These are phyloP conservation scores for Mycteria americana DNA, from an alignment of 2,797 vertebrate genomes.

Conservation along the genomic window DNA sequence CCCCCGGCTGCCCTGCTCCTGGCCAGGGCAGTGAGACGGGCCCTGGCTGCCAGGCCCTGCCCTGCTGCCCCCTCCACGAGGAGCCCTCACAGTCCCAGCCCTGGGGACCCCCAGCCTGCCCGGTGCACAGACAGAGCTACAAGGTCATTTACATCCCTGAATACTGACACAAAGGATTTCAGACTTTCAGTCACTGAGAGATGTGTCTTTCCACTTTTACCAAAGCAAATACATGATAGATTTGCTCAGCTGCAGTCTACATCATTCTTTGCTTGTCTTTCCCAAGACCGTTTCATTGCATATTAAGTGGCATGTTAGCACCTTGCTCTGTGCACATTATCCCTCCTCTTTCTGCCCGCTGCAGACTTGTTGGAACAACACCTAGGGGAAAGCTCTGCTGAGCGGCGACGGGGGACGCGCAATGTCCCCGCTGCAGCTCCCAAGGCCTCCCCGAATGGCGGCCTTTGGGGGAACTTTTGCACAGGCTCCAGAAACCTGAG, in stretches of 20 bases:
- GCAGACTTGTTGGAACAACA: background rate
- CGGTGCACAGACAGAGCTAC: too few species aligned
- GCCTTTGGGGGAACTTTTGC: background rate
- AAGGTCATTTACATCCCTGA: background rate
- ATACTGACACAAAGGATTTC: background rate
- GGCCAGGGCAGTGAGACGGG: background rate
- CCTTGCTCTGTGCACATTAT: background rate
- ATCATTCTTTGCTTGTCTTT: background rate
- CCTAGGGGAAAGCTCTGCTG: background rate
- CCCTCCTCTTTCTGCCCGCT: background rate
- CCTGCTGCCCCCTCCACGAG: too few species aligned
- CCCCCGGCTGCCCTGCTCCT: background rate
- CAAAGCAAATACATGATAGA: background rate
- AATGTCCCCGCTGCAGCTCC: background rate
- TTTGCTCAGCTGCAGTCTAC: background rate
- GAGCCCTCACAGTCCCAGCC: too few species aligned
- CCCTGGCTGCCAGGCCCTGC: too few species aligned
- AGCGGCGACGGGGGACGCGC: fast-evolving
- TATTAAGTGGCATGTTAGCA: background rate
- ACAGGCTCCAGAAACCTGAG: background rate
- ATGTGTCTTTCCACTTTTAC: background rate
- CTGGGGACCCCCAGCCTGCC: background rate
- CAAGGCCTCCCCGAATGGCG: fast-evolving
- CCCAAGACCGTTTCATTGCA: background rate
- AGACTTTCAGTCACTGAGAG: background rate